These are phyloP conservation scores for Microdon myrmicae DNA, from an alignment of 2,888 invertebrate species.

Conservation along the genomic window DNA sequence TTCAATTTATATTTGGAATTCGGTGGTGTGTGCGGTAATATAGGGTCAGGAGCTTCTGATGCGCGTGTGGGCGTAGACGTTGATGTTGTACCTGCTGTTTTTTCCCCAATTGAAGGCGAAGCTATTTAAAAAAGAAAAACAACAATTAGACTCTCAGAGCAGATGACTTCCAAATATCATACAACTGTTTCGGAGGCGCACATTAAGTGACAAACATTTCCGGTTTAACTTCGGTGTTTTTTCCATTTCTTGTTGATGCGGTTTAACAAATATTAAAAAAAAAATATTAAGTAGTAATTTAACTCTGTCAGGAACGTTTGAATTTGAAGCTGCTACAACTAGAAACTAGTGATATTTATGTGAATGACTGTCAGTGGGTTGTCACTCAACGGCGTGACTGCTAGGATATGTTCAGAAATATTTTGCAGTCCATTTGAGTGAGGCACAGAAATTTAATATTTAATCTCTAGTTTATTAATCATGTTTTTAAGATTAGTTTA, in stretches of 20 bases:
- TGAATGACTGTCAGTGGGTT: too few species aligned
- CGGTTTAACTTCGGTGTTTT: conserved; percentile 55
- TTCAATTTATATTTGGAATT: conserved; percentile 57
- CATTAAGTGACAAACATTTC: conserved; percentile 59
- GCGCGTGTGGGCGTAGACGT: conserved; percentile 29
- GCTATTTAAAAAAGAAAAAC: conserved; percentile 46
- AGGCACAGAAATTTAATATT: too few species aligned
- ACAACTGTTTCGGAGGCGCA: conserved; percentile 55
- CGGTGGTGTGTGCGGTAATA: conserved; percentile 60
- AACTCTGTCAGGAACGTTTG: too few species aligned
- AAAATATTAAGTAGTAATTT: too few species aligned
- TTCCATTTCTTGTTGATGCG: conserved; percentile 56
- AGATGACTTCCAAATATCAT: background rate
- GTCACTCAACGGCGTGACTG: too few species aligned
- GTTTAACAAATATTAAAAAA: too few species aligned
- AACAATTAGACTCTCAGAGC: background rate
- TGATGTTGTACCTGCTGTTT: conserved; percentile 3
- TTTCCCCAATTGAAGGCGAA: conserved; percentile 54
- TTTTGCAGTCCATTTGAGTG: too few species aligned
- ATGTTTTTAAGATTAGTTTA: too few species aligned
- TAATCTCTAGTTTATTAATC: too few species aligned
- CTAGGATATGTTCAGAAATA: too few species aligned
- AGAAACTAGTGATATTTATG: too few species aligned
- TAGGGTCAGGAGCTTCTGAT: conserved; percentile 44
- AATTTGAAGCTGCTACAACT: too few species aligned